Evolutionary conservation across 1,140 invertebrate species (phyloP).

Genomic region (Frieseomelitta varia): DNA sequence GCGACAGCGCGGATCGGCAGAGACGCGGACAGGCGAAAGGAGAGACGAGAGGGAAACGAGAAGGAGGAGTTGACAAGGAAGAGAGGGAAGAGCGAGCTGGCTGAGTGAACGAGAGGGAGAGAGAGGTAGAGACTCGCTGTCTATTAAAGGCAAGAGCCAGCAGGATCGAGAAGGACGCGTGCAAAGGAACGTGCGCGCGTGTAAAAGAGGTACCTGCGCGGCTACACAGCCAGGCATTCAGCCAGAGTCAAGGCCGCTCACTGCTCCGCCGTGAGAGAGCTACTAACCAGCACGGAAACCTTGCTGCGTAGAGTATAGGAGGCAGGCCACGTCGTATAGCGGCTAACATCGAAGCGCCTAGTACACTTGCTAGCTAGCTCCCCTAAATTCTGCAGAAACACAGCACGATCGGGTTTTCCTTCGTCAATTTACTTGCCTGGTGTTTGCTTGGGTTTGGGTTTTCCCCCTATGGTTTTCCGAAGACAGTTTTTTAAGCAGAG

Average conservation of each 20-base stretch:
- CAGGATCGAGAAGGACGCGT: conserved; percentile 31
- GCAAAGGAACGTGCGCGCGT: conserved; percentile 20
- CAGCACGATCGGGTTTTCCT: not conserved
- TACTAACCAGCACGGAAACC: conserved; percentile 79
- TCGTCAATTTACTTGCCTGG: too few species aligned
- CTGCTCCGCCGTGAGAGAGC: conserved; percentile 83
- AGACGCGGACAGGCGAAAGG: conserved; percentile 45
- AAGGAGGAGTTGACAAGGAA: conserved; percentile 42
- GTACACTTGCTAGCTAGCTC: not conserved
- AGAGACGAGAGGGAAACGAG: conserved; percentile 54
- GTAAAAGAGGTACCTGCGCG: conserved; percentile 29
- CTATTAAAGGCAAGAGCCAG: conserved; percentile 10
- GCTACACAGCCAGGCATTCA: conserved; percentile 63
- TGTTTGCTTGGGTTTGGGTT: not conserved
- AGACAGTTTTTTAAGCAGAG: too few species aligned
- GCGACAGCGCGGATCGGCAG: conserved; percentile 31
- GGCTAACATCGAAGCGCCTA: not conserved
- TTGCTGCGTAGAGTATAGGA: conserved; percentile 56
- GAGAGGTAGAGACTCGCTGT: conserved; percentile 46
- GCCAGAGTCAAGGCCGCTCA: conserved; percentile 87
- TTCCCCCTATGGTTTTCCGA: too few species aligned
- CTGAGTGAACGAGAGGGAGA: not conserved
- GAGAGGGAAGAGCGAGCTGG: conserved; percentile 19
- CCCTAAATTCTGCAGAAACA: conserved; percentile 5
- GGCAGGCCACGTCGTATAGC: conserved; percentile 14